Evolutionary conservation across 2,888 invertebrate species (phyloP).

Genomic region (Lottia gigantea): DNA sequence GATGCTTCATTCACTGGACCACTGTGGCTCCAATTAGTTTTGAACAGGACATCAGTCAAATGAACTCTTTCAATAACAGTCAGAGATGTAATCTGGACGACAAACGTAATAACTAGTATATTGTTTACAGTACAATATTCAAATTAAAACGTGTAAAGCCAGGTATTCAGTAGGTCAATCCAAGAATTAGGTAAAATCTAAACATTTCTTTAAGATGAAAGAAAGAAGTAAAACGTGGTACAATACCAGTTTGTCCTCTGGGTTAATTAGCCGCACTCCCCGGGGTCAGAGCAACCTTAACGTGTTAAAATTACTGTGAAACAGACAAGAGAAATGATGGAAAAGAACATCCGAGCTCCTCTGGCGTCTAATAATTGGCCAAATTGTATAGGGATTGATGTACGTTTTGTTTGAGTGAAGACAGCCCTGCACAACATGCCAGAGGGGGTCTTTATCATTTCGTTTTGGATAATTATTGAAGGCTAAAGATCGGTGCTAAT

Average conservation of each 20-base stretch:
- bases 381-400: conserved; percentile 19
- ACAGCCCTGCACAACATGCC: conserved; percentile 5
- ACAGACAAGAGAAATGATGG: not conserved
- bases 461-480: conserved; percentile 14
- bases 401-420: conserved; percentile 17
- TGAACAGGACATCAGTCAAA: too few species aligned
- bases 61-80: too few species aligned
- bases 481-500: conserved; percentile 13
- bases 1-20: too few species aligned
- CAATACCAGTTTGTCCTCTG: not conserved
- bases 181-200: too few species aligned
- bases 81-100: too few species aligned
- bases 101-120: too few species aligned
- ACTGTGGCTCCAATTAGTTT: too few species aligned
- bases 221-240: not conserved
- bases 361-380: conserved; percentile 21
- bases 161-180: too few species aligned
- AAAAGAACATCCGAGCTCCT: conserved; percentile 19
- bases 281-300: not conserved
- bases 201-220: too few species aligned
- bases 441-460: conserved; percentile 14
- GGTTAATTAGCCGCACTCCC: not conserved
- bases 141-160: too few species aligned
- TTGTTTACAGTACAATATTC: too few species aligned
- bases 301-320: not conserved